These are phyloP conservation scores for Hydraecia micacea DNA, from an alignment of 2,888 invertebrate genomes.

Conservation along the genomic window DNA sequence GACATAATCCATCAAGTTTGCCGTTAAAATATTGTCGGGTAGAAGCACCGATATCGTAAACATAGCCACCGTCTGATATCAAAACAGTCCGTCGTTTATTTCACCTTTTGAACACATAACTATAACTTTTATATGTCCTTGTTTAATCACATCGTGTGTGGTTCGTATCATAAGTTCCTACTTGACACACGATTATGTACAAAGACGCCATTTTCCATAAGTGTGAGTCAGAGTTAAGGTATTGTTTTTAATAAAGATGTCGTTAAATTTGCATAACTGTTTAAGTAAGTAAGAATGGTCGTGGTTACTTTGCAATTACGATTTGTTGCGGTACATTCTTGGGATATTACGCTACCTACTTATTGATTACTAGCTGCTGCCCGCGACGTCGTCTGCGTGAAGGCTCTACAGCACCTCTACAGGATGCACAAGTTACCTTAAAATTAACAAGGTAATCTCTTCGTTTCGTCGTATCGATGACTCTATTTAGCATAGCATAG, in stretches of 20 bases:
- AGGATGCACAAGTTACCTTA: neutral
- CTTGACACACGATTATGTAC: constrained; percentile 28
- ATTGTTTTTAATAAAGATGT: constrained; percentile 53
- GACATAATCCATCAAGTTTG: constrained; percentile 6
- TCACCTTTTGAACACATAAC: constrained; percentile 64
- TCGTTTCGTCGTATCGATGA: neutral
- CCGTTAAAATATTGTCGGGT: constrained; percentile 27
- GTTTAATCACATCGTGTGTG: constrained; percentile 62
- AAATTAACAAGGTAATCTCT: neutral
- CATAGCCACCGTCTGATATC: constrained; percentile 65
- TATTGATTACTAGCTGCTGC: too few species aligned
- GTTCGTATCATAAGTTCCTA: constrained; percentile 37
- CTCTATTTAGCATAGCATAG: neutral
- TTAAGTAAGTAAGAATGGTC: constrained; percentile 9
- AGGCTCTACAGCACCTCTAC: too few species aligned
- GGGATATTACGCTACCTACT: constrained; percentile 9
- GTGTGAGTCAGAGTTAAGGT: constrained; percentile 50
- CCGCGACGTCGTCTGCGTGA: too few species aligned
- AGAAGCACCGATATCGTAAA: constrained; percentile 56
- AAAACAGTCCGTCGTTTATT: constrained; percentile 71
- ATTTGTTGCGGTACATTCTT: constrained; percentile 31
- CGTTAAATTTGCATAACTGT: constrained; percentile 51
- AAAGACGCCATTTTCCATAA: constrained; percentile 48
- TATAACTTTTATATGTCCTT: constrained; percentile 58
- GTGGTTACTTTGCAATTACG: constrained; percentile 4